Base-by-base conservation (phyloP, 2,888 invertebrate genomes). In the Euplagia quadripunctaria region DNA sequence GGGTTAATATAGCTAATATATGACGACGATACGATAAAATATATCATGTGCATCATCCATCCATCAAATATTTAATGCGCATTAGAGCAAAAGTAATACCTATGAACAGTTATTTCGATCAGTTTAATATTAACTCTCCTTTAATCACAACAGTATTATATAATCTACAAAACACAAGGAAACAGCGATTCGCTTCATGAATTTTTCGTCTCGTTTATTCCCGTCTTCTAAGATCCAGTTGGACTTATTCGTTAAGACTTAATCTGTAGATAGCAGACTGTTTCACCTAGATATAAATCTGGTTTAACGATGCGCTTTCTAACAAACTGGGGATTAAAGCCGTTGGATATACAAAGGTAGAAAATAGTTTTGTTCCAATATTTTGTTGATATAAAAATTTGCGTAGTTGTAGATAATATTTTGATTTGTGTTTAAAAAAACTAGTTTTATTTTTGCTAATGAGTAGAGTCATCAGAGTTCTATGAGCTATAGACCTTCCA, bases 281-380 rank as follows among this genome's bases (percentile, higher is more conserved):
- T 66, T 74, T 71, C 41, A 77, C 75, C 76, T 79, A 70, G 67
- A 73, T 72, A 76, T 83, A 83, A 83, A 83, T 76, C 83, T 70
- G 75, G 69, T 83, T 76, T 79, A 83, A 83, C 83, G 77, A 80
- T 77, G 80, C 76, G 74, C 76, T 83, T 82, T 68, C 74, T 75
- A 75, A 83, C 76, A 75, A 78, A 77, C 76, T 74, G 74, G 0
- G 74, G 79, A 79, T 82, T 83, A 79, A 80, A 77, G 41, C 41
- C 31, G 64, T 63, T 69, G 68, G 64, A 61, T 65, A 43, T 52
- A 75, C 63, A 51, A 64, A 68, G 64, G 68, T 64, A 68, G 46
- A 41, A 17, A 43, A 68, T 58, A 55, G 55, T 55, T 58, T 43
- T 58, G 65, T 69, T 68, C 64, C 20, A 52, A 61, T 43, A 63